Evolutionary conservation across 2,113 vertebrate genomes (phyloP).

Genomic region (Dromiciops gliroides): DNA sequence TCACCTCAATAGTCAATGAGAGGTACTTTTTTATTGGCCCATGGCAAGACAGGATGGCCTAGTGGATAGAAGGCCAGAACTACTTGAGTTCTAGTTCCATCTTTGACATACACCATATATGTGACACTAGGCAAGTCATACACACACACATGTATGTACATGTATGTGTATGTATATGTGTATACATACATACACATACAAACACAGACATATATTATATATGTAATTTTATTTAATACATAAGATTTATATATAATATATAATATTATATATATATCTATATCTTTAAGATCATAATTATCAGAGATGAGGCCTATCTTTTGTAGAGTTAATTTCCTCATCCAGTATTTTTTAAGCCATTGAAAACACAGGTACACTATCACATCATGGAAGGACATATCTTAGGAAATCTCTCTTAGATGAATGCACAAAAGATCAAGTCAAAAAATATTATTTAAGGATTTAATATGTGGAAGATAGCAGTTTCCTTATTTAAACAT

Average conservation of each 20-base stretch:
- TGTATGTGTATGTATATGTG: no score
- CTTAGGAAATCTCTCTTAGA: neutral
- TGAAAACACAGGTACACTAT: neutral
- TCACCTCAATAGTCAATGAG: constrained; percentile 11
- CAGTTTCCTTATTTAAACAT: neutral
- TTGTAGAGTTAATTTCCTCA: neutral
- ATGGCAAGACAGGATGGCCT: neutral
- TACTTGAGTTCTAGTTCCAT: neutral
- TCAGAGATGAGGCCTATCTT: neutral
- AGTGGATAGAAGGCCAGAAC: neutral
- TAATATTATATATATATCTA: no score
- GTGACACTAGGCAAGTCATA: neutral
- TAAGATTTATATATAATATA: no score
- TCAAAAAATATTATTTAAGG: neutral
- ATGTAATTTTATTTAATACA: no score
- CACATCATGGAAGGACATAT: neutral
- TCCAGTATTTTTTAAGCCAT: neutral
- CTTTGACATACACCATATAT: neutral
- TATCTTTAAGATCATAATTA: neutral
- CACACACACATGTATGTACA: no score
- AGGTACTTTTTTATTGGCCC: constrained; percentile 32
- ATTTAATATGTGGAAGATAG: neutral
- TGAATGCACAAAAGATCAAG: neutral
- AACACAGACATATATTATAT: no score
- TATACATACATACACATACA: no score